Evolutionary conservation across 2,888 invertebrate species (phyloP), one percentile per base, ranked within the genome.

Genomic region (Drosophila paramelanica): DNA sequence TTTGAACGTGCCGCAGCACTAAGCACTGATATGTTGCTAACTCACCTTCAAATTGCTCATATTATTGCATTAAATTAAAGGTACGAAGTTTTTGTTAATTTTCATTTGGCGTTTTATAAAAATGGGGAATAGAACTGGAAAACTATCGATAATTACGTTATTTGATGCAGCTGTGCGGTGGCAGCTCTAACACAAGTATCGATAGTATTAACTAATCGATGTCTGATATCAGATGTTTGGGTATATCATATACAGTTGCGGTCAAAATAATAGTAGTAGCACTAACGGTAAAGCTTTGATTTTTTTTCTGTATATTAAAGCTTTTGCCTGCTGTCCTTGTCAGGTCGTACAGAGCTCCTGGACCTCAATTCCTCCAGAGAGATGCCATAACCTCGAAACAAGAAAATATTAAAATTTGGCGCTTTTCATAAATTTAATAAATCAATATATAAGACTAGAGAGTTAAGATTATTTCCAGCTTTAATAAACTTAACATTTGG

Each of bases 41-140:
- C 90, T 85, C 90, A 91, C 90, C 90, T 91, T 91, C 90, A 91
- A 89, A 88, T 90, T 90, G 90, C 83, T 90, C 90, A 91, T 91
- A 91, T 90, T 90, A 90, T 81, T 90, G 81, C 84, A 88, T 88
- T 88, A 77, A 80, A 81, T 88, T 88, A 77, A 78, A 82, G 80
- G 79, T 88, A 79, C 76, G 68, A 85, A 86, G 76, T 80, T 79
- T 83, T 75, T 82, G 76, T 81, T 83, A 81, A 79, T 81, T 85
- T 79, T 87, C 77, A 81, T 83, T 81, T 81, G 81, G 79, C 58
- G 74, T 59, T 82, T 82, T 72, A 65, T 62, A 72, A 75, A 77
- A 77, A 79, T 79, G 77, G 78, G 83, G 81, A 81, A 77, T 71
- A 67, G 62, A 78, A 64, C 78, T 67, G 77, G 39, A 66, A 61